Conservation (phyloP, 1,140 invertebrate species). For the Venturia canescens region DNA sequence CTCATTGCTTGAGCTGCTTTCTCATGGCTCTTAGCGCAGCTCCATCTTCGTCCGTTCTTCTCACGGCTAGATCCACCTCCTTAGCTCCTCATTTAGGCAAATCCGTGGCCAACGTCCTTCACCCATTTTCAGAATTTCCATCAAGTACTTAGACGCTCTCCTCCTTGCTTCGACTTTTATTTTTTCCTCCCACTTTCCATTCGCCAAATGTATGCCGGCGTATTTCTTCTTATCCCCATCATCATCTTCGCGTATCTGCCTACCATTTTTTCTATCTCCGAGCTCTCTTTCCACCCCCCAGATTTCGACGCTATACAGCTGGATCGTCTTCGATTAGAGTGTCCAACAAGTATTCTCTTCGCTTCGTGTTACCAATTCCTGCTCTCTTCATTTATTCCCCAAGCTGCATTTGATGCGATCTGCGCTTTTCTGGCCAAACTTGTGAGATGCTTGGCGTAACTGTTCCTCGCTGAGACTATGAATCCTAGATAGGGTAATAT, state of each 20-base stretch:
- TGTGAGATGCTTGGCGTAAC: not conserved
- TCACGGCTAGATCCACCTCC: not conserved
- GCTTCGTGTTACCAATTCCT: not conserved
- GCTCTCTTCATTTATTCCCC: constrained; percentile 11
- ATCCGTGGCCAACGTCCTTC: constrained; percentile 37
- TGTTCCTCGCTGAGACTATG: not conserved
- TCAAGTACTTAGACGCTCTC: constrained; percentile 38
- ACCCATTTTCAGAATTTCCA: constrained; percentile 31
- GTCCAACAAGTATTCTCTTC: constrained; percentile 12
- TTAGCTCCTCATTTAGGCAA: constrained; percentile 22
- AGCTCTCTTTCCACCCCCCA: constrained; percentile 11
- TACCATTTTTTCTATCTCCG: constrained; percentile 6
- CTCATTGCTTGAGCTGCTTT: not conserved
- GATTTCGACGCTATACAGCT: not conserved
- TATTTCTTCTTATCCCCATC: constrained; percentile 24
- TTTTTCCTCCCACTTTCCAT: constrained; percentile 22
- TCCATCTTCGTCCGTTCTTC: constrained; percentile 30
- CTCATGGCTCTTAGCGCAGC: constrained; percentile 15
- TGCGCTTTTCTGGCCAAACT: too few species aligned
- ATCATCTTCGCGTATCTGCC: constrained; percentile 31
- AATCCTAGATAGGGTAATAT: constrained; percentile 48
- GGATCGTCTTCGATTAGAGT: not conserved
- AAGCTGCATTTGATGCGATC: constrained; percentile 20
- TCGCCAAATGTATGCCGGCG: constrained; percentile 26
- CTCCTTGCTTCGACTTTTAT: constrained; percentile 33